A percentile compares a stretch with the other conserved stretches of the same genome.
phyloP scores from a whole-genome alignment of 1,140 invertebrate species.

The Hycleus cichorii region DNA sequence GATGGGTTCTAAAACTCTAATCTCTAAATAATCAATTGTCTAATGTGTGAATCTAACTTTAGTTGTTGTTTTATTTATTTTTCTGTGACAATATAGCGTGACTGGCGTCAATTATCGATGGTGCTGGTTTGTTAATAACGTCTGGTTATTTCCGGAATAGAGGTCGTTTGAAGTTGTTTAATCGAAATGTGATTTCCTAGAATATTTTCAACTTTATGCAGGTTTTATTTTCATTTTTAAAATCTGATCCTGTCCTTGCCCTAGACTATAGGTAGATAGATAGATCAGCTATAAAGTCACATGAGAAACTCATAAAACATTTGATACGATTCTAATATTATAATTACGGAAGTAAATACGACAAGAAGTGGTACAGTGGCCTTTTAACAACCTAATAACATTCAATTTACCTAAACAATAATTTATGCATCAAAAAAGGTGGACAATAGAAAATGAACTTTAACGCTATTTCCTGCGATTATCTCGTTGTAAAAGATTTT shows the following conservation, averaged over 20 bases:
- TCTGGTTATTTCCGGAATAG: slow-evolving; percentile 7
- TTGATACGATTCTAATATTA: too few species aligned
- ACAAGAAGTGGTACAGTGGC: too few species aligned
- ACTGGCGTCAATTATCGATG: slow-evolving; percentile 6
- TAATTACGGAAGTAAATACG: too few species aligned
- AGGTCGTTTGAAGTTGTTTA: neutral
- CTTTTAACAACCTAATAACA: neutral
- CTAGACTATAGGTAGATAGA: too few species aligned
- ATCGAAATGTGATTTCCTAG: neutral
- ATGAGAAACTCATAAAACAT: too few species aligned
- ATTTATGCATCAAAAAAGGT: neutral
- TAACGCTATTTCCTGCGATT: slow-evolving; percentile 12
- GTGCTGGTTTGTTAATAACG: slow-evolving; percentile 1
- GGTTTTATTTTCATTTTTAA: neutral
- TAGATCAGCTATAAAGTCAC: too few species aligned
- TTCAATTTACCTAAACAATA: neutral
- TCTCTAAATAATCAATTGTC: too few species aligned
- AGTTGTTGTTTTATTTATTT: neutral
- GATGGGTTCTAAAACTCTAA: too few species aligned
- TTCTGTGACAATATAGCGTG: too few species aligned
- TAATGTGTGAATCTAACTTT: too few species aligned
- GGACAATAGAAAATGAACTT: slow-evolving; percentile 10
- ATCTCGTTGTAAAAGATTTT: neutral
- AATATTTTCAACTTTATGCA: neutral
- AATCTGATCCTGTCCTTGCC: neutral